A percentile compares a stretch with the other conserved stretches of the same genome.
These are phyloP conservation scores for Synergus umbraculus DNA, from an alignment of 2,888 invertebrate genomes.

Conservation along the genomic window DNA sequence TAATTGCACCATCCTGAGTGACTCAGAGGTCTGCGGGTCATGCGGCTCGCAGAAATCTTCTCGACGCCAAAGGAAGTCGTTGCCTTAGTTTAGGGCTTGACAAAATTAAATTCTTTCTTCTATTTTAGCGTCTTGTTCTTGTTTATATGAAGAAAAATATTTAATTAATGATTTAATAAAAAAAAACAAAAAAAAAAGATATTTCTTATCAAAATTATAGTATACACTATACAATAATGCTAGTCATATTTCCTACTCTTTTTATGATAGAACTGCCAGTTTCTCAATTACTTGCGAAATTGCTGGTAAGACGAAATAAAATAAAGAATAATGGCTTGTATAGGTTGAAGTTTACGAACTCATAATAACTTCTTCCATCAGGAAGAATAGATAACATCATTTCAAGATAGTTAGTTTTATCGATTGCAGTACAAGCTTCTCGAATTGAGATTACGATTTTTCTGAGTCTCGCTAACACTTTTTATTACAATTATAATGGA, in stretches of 20 bases:
- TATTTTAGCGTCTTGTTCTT: not conserved
- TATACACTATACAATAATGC: too few relatives aligned
- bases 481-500: not conserved
- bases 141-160: not conserved
- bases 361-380: conserved; percentile 1
- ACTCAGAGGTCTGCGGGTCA: conserved; percentile 62
- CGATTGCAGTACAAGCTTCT: not conserved
- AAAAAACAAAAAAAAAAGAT: not conserved
- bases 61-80: conserved; percentile 25
- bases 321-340: not conserved
- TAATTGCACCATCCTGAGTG: conserved; percentile 72
- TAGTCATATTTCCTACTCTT: not conserved
- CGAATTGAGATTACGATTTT: conserved; percentile 1
- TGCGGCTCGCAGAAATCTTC: conserved; percentile 54
- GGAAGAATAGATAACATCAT: not conserved
- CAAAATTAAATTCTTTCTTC: not conserved
- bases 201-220: too few relatives aligned
- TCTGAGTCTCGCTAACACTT: not conserved
- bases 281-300: not conserved
- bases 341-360: not conserved
- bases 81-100: not conserved
- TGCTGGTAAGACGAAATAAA: not conserved
- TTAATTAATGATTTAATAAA: not conserved
- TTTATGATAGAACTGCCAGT: not conserved
- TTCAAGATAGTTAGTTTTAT: conserved; percentile 9